Percentiles rank a stretch among this genome's conserved stretches.
Conservation (phyloP, 2,113 vertebrate species). For the Megaleporinus macrocephalus region DNA sequence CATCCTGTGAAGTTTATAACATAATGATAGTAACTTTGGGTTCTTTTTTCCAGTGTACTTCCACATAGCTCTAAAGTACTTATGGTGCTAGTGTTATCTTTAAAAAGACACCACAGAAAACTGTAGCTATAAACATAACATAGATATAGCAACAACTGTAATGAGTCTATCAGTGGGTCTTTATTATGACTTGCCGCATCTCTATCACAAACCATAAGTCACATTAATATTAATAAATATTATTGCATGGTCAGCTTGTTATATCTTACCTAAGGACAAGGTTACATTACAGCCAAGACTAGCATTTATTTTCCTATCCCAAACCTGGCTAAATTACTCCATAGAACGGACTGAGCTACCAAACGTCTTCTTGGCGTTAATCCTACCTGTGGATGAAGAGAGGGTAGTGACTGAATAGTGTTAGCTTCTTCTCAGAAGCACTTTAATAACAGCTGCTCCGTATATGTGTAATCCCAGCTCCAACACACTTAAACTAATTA, state of each 20-base stretch:
- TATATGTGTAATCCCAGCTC: conserved; percentile 12
- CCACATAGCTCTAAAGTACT: no score
- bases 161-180: background rate
- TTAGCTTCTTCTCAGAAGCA: background rate
- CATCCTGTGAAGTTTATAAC: background rate
- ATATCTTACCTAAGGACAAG: no score
- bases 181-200: background rate
- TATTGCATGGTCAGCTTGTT: background rate
- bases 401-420: background rate
- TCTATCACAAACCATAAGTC: background rate
- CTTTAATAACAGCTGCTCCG: background rate
- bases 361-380: background rate
- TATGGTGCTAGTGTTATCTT: background rate
- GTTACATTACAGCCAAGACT: background rate
- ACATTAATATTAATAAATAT: background rate
- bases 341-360: no score
- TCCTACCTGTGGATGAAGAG: background rate
- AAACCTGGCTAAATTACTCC: no score
- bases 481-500: background rate
- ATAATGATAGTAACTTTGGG: no score
- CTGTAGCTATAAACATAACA: background rate
- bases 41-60: background rate
- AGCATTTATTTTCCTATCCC: background rate
- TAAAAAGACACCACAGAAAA: background rate
- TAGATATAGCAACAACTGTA: background rate